Percentiles rank a stretch among this genome's conserved stretches.
These are phyloP conservation scores for Perdita meconis DNA, from an alignment of 2,888 invertebrate genomes.

Conservation along the genomic window DNA sequence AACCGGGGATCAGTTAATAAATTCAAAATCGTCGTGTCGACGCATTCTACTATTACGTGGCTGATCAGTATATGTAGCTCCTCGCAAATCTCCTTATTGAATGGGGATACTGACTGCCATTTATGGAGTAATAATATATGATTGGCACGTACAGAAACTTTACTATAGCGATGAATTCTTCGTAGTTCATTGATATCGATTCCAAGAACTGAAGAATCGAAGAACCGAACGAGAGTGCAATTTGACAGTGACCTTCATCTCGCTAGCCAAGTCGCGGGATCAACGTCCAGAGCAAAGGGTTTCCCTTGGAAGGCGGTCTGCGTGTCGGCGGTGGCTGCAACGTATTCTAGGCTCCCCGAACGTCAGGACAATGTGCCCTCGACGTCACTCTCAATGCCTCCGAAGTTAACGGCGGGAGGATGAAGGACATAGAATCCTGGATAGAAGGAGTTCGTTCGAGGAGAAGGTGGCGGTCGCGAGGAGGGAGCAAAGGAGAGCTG, in stretches of 20 bases:
- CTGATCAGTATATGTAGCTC: no score
- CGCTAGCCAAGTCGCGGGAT: constrained; percentile 43
- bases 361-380: constrained; percentile 78
- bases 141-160: no score
- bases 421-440: constrained; percentile 70
- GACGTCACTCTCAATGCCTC: constrained; percentile 79
- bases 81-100: no score
- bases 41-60: no score
- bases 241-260: constrained; percentile 49
- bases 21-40: no score
- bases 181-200: constrained; percentile 8
- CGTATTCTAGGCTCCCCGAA: constrained; percentile 69
- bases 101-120: no score
- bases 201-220: neutral
- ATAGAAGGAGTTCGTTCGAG: constrained; percentile 63
- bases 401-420: constrained; percentile 60
- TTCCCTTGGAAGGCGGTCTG: constrained; percentile 45
- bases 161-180: no score
- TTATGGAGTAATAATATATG: no score
- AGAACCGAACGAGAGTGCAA: constrained; percentile 29
- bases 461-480: constrained; percentile 43
- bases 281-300: constrained; percentile 59
- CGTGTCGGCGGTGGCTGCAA: constrained; percentile 42
- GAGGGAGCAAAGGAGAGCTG: constrained; percentile 51
- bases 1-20: no score